Evolutionary conservation across 2,113 vertebrate species (phyloP).

Genomic region (Saguinus imperator): DNA sequence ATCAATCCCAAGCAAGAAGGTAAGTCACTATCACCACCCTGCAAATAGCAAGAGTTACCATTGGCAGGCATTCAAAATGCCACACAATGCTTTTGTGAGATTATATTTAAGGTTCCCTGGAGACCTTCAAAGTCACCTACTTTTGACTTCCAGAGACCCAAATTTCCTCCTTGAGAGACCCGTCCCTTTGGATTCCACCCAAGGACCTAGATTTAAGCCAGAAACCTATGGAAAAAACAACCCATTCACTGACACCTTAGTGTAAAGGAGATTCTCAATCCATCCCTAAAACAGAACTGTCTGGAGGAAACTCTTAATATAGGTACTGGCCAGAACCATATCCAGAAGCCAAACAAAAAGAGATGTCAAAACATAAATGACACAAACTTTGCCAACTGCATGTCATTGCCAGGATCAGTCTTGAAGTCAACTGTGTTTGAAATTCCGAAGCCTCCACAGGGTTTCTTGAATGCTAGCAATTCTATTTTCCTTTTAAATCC

Average conservation of each 20-base stretch:
- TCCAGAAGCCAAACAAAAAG: neutral
- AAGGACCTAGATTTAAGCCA: neutral
- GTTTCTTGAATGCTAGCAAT: neutral
- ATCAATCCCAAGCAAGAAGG: neutral
- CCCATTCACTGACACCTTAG: neutral
- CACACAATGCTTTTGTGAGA: neutral
- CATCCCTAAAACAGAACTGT: neutral
- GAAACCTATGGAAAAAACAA: neutral
- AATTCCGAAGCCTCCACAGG: neutral
- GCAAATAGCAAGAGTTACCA: neutral
- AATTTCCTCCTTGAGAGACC: neutral
- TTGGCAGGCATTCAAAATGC: neutral
- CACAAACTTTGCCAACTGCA: neutral
- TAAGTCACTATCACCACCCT: neutral
- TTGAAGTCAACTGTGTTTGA: neutral
- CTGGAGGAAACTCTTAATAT: neutral
- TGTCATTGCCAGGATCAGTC: neutral
- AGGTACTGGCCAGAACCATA: neutral
- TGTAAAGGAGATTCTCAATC: neutral
- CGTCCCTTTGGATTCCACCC: neutral
- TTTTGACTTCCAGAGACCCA: neutral
- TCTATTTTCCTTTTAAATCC: neutral
- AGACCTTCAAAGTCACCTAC: neutral
- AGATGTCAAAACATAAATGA: neutral
- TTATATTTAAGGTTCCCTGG: neutral